Conservation (phyloP, 35 echinoderm and acorn worm genomes). For the Anneissia japonica region DNA sequence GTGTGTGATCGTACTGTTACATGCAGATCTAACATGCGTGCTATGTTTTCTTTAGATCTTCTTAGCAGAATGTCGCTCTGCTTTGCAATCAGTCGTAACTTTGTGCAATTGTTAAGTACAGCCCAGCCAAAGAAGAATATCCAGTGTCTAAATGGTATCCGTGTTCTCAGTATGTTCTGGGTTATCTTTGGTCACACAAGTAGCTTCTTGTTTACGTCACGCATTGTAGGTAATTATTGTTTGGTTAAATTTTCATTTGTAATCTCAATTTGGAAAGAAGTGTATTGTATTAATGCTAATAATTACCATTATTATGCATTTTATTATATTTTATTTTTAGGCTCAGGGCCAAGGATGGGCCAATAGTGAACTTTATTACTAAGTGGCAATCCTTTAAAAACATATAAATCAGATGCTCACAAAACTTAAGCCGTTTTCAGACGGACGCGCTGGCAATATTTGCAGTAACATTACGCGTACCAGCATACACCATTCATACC, state of each 20-base stretch:
- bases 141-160: constrained; percentile 38
- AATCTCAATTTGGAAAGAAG: too few relatives aligned
- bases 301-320: too few relatives aligned
- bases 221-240: background rate
- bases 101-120: background rate
- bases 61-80: constrained; percentile 12
- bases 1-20: too few relatives aligned
- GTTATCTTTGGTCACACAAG: constrained; percentile 43
- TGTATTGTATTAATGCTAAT: too few relatives aligned
- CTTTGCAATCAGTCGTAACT: constrained; percentile 5
- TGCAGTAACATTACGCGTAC: too few relatives aligned
- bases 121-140: constrained; percentile 1
- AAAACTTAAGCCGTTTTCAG: too few relatives aligned
- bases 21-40: too few relatives aligned
- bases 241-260: background rate
- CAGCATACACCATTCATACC: too few relatives aligned
- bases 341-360: background rate
- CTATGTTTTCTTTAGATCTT: background rate
- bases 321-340: too few relatives aligned
- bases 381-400: background rate
- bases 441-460: too few relatives aligned
- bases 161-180: constrained; percentile 52
- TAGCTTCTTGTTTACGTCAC: background rate
- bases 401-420: too few relatives aligned
- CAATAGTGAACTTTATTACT: background rate